These are phyloP conservation scores for Dendrolimus pini DNA, from an alignment of 2,888 invertebrate species.

Conservation along the genomic window DNA sequence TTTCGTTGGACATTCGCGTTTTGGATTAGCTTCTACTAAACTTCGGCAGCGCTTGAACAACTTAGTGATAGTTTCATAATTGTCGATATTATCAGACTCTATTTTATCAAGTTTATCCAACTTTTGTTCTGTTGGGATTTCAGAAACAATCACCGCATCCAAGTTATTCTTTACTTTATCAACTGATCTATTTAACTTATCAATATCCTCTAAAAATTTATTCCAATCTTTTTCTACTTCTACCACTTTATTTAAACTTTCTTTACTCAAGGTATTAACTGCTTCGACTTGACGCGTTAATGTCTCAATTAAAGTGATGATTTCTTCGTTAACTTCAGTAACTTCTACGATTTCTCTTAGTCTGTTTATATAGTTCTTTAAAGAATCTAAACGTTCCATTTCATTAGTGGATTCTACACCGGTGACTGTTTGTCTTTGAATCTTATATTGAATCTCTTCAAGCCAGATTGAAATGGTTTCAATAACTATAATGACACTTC, in stretches of 20 bases:
- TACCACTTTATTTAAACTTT: conserved; percentile 55
- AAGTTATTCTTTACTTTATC: conserved; percentile 68
- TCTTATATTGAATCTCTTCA: conserved; percentile 89
- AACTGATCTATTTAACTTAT: conserved; percentile 73
- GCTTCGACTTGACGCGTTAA: conserved; percentile 81
- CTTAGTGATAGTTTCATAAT: conserved; percentile 77
- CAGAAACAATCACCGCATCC: conserved; percentile 76
- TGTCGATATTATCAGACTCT: conserved; percentile 80
- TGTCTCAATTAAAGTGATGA: conserved; percentile 78
- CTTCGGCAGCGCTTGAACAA: conserved; percentile 79
- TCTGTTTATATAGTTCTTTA: conserved; percentile 76
- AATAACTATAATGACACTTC: conserved; percentile 83
- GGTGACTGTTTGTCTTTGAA: conserved; percentile 62
- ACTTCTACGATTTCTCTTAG: conserved; percentile 82
- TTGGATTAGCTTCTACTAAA: conserved; percentile 82
- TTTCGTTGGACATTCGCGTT: conserved; percentile 81
- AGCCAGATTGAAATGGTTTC: conserved; percentile 90
- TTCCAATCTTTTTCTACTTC: conserved; percentile 83
- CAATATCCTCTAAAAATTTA: conserved; percentile 80
- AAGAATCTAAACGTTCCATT: conserved; percentile 38
- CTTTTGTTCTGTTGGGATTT: conserved; percentile 81
- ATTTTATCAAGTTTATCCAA: conserved; percentile 82
- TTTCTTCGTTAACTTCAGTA: conserved; percentile 79
- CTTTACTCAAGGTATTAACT: conserved; percentile 79
- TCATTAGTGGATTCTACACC: conserved; percentile 38